Conservation (phyloP, 1,140 invertebrate species). For the Callitettix versicolor region DNA sequence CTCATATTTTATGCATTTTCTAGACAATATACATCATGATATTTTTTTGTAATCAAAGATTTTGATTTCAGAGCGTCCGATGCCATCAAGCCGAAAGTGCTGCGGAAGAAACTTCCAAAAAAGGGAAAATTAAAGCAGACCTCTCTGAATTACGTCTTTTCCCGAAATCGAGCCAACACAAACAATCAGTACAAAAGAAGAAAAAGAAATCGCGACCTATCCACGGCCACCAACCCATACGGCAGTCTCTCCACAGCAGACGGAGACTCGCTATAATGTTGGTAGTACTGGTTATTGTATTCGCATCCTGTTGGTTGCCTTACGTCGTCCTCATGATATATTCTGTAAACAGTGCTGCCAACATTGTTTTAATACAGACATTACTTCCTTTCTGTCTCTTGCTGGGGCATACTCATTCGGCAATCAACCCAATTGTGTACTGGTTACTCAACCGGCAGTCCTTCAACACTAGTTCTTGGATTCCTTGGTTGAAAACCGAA, state of each 20-base stretch:
- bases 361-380: conserved; percentile 4
- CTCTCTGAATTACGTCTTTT: no score
- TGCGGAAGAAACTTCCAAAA: no score
- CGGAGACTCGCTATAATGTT: conserved; percentile 57
- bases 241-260: conserved; percentile 44
- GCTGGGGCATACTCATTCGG: conserved; percentile 63
- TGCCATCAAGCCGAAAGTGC: no score
- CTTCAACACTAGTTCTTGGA: conserved; percentile 39
- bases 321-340: conserved; percentile 55
- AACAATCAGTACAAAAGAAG: no score
- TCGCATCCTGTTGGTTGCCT: conserved; percentile 62
- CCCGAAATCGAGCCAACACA: no score
- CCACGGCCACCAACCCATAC: conserved; percentile 28
- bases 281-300: conserved; percentile 53
- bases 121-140: no score
- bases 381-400: conserved; percentile 50
- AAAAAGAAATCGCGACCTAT: no score
- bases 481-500: conserved; percentile 25
- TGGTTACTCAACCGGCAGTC: conserved; percentile 62
- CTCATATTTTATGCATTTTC: no score
- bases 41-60: no score
- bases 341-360: conserved; percentile 32
- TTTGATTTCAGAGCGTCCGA: no score
- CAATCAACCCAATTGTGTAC: conserved; percentile 65
- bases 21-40: no score